phyloP scores from a whole-genome alignment of 2,888 invertebrate genomes.

The Deilephila elpenor region DNA sequence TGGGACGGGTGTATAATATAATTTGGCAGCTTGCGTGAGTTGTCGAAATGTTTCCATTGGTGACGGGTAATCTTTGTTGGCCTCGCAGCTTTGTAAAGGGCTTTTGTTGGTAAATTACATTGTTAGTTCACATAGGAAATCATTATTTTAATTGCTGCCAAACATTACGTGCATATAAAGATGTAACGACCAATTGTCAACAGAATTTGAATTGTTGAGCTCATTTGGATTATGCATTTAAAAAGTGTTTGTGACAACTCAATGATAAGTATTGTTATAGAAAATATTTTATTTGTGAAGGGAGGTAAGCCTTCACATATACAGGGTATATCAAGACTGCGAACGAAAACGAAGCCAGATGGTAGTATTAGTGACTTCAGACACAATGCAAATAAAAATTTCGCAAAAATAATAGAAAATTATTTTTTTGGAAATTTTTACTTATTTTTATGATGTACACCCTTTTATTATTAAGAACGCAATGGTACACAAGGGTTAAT shows the following conservation, averaged over 20 bases:
- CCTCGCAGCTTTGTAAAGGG: conserved; percentile 5
- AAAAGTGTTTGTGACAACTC: not conserved
- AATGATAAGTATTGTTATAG: not conserved
- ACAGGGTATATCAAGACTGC: too few species aligned
- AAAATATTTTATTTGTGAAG: too few species aligned
- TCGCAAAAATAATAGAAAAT: too few species aligned
- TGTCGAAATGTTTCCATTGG: conserved; percentile 25
- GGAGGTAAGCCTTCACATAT: too few species aligned
- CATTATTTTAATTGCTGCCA: conserved; percentile 18
- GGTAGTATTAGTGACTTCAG: too few species aligned
- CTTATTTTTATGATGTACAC: too few species aligned
- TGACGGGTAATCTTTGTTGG: conserved; percentile 15
- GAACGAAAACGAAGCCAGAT: too few species aligned
- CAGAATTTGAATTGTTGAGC: not conserved
- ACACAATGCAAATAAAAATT: too few species aligned
- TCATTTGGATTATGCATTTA: not conserved
- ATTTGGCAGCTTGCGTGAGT: conserved; percentile 23
- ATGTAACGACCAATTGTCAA: not conserved
- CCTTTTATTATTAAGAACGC: too few species aligned
- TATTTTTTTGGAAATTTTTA: too few species aligned
- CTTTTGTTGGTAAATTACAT: conserved; percentile 5
- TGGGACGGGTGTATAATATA: conserved; percentile 4
- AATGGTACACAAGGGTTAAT: too few species aligned
- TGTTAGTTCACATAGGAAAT: conserved; percentile 21
- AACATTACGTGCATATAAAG: not conserved